Evolutionary conservation across 1,140 invertebrate species (phyloP).

Genomic region (Eufriesea mexicana): DNA sequence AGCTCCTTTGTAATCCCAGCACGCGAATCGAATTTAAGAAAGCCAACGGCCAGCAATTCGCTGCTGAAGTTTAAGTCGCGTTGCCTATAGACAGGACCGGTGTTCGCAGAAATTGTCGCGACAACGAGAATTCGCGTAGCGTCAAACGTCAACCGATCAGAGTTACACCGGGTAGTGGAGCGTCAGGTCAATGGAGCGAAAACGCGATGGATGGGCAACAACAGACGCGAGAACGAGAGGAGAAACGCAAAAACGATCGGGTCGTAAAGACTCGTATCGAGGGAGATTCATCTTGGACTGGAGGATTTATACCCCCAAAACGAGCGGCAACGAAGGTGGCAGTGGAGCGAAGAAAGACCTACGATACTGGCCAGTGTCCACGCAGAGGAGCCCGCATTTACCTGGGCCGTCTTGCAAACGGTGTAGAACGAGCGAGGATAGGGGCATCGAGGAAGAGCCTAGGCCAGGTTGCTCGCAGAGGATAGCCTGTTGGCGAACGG

Average conservation of each 20-base stretch:
- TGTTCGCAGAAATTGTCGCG: conserved; percentile 28
- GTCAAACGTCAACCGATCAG: neutral
- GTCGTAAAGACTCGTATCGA: too few relatives aligned
- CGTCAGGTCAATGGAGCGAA: too few relatives aligned
- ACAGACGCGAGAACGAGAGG: too few relatives aligned
- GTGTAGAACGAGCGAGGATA: neutral
- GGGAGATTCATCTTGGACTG: too few relatives aligned
- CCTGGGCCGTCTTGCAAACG: neutral
- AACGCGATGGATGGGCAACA: neutral
- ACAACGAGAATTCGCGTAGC: neutral
- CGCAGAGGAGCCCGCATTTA: neutral
- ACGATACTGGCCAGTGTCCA: neutral
- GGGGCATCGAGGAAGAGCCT: neutral
- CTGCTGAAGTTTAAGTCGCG: conserved; percentile 50
- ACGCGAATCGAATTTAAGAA: conserved; percentile 73
- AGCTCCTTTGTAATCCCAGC: conserved; percentile 63
- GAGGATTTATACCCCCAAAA: too few relatives aligned
- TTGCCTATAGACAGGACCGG: conserved; percentile 45
- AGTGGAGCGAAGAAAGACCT: neutral
- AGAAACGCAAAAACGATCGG: too few relatives aligned
- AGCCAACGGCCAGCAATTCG: conserved; percentile 55
- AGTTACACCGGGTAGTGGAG: too few relatives aligned
- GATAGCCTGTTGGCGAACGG: neutral
- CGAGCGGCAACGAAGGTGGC: too few relatives aligned
- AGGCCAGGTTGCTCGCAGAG: neutral